Base-by-base conservation (phyloP, 92 coral and sea anemone species). In the Heliopora coerulea region DNA sequence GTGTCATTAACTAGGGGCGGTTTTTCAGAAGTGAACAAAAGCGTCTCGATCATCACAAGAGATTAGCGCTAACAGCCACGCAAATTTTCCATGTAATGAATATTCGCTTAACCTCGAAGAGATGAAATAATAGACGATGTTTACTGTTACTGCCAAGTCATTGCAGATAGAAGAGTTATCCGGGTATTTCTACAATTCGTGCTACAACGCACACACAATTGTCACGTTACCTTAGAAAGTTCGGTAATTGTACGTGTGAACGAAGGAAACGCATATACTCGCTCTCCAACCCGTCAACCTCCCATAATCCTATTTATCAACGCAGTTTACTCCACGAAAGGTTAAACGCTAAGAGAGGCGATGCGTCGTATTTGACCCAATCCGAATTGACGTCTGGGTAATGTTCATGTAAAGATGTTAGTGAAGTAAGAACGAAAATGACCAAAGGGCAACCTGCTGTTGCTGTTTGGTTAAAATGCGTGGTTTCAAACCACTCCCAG, bases 401-500 rank as follows among this genome's bases (percentile, higher is more conserved):
- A n/a, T n/a, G n/a, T n/a, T n/a, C n/a, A n/a, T n/a, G n/a, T n/a
- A n/a, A n/a, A n/a, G n/a, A n/a, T n/a, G n/a, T n/a, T n/a, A n/a
- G n/a, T n/a, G n/a, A n/a, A 29, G 37, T 70, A 70, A 70, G 77
- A 70, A 70, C 63, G 77, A 70, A 70, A 70, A 56, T 70, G 63
- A 70, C 76, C 39, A 50, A 70, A 70, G 63, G 59, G 42, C 77
- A 70, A 70, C 77, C 77, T 70, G 77, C 77, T 70, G 77, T 70
- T 54, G 77, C 42, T 35, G 50, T 68, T 54, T 28, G 75, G 41
- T 68, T 68, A 46, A 31, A 68, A 59, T 70, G 77, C 77, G 77
- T 70, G 77, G 77, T 70, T 49, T 52, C 62, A 70, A 32, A 63
- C 77, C 77, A 70, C 77, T 70, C 77, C 77, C 77, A 70, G 77